phyloP scores from a whole-genome alignment of 2,797 vertebrate species.

The Cuniculus paca region DNA sequence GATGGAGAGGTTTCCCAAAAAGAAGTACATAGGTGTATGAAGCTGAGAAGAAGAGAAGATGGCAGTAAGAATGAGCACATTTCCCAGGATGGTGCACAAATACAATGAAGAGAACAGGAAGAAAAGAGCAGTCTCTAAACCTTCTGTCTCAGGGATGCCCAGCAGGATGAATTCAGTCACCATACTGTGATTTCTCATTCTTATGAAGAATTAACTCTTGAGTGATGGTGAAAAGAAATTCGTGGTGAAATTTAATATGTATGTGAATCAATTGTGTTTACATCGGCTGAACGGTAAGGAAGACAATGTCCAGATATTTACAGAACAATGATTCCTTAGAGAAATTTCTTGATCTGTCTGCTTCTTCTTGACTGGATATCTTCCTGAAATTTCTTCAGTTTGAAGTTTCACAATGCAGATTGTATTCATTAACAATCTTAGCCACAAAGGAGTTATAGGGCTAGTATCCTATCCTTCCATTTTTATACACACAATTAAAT shows the following conservation, averaged over 20 bases:
- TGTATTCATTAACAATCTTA: neutral
- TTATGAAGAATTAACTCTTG: neutral
- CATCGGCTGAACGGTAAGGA: neutral
- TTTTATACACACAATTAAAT: neutral
- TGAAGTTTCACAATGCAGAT: neutral
- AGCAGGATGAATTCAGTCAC: slow-evolving; percentile 73
- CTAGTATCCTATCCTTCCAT: neutral
- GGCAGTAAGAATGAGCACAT: slow-evolving; percentile 59
- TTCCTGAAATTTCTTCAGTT: neutral
- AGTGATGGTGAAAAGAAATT: slow-evolving; percentile 2
- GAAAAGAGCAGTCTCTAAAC: slow-evolving; percentile 1
- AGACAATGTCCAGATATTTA: neutral
- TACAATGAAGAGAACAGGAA: slow-evolving; percentile 54
- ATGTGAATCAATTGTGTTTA: neutral
- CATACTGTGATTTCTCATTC: slow-evolving; percentile 65
- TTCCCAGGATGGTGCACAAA: neutral
- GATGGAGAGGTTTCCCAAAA: neutral
- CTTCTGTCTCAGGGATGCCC: slow-evolving; percentile 68
- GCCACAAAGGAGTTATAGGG: neutral
- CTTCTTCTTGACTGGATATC: neutral
- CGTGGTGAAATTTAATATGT: neutral
- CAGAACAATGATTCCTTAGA: neutral
- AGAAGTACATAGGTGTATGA: neutral
- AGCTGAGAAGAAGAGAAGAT: slow-evolving; percentile 44
- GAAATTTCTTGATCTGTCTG: neutral